These are phyloP conservation scores for Reinhardtius hippoglossoides DNA, from an alignment of 2,113 vertebrate genomes.

Conservation along the genomic window DNA sequence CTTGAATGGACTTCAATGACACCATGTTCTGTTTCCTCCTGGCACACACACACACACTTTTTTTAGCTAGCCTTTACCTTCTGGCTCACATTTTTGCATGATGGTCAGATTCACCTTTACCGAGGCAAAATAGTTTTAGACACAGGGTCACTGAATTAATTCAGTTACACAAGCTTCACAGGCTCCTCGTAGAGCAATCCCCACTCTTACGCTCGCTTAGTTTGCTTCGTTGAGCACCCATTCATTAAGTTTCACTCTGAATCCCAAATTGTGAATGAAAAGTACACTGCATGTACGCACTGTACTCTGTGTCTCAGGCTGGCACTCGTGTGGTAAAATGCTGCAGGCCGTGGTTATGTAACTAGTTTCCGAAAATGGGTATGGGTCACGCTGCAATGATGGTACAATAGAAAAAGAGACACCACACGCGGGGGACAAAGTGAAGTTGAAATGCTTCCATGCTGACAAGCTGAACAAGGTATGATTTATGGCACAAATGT, in stretches of 20 bases:
- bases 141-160: too few relatives aligned
- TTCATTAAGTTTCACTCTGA: not conserved
- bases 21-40: constrained; percentile 41
- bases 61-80: not conserved
- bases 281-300: not conserved
- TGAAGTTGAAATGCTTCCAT: not conserved
- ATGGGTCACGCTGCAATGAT: constrained; percentile 45
- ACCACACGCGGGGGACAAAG: not conserved
- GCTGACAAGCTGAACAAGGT: constrained; percentile 19
- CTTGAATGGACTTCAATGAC: constrained; percentile 72
- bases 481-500: constrained; percentile 14
- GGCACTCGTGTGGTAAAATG: constrained; percentile 32
- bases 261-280: constrained; percentile 36
- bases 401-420: constrained; percentile 28
- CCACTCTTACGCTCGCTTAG: not conserved
- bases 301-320: constrained; percentile 12
- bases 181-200: too few relatives aligned
- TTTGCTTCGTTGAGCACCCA: not conserved
- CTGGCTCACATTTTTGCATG: not conserved
- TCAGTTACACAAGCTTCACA: not conserved
- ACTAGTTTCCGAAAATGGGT: constrained; percentile 53
- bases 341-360: constrained; percentile 61
- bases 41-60: constrained; percentile 1
- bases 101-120: constrained; percentile 7
- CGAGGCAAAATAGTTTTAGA: not conserved